Percentiles rank a stretch among this genome's conserved stretches.
Conservation (phyloP, 1,140 invertebrate genomes). For the Teleopsis dalmanni region DNA sequence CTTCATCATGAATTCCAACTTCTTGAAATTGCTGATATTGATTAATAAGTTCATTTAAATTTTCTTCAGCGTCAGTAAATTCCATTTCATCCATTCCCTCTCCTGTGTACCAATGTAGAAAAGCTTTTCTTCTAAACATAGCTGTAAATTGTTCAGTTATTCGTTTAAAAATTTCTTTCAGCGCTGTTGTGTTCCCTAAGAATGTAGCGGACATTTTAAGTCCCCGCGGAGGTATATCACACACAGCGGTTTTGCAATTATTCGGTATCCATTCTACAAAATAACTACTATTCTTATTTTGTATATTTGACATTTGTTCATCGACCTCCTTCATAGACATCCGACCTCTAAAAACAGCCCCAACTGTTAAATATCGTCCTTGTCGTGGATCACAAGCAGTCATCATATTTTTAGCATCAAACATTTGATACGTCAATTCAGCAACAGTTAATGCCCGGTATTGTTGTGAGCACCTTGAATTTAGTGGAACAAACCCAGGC, state of each 20-base stretch:
- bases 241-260: constrained; percentile 78
- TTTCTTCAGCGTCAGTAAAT: constrained; percentile 71
- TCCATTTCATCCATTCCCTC: constrained; percentile 84
- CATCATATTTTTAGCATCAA: constrained; percentile 93
- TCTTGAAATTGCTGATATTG: constrained; percentile 91
- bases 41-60: constrained; percentile 75
- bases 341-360: constrained; percentile 76
- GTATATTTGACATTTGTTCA: constrained; percentile 68
- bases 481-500: constrained; percentile 84
- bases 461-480: constrained; percentile 74
- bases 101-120: constrained; percentile 69
- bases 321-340: constrained; percentile 86
- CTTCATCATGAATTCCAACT: constrained; percentile 58
- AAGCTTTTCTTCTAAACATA: constrained; percentile 70
- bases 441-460: constrained; percentile 74
- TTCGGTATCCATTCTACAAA: constrained; percentile 85
- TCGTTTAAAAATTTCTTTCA: constrained; percentile 76
- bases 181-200: constrained; percentile 73
- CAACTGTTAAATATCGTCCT: constrained; percentile 71
- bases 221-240: constrained; percentile 78
- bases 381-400: constrained; percentile 82
- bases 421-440: constrained; percentile 88
- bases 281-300: constrained; percentile 76
- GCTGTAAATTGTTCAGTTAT: constrained; percentile 63
- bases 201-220: constrained; percentile 78